Conservation (phyloP, 2,888 invertebrate genomes). For the Bedellia somnulentella region DNA sequence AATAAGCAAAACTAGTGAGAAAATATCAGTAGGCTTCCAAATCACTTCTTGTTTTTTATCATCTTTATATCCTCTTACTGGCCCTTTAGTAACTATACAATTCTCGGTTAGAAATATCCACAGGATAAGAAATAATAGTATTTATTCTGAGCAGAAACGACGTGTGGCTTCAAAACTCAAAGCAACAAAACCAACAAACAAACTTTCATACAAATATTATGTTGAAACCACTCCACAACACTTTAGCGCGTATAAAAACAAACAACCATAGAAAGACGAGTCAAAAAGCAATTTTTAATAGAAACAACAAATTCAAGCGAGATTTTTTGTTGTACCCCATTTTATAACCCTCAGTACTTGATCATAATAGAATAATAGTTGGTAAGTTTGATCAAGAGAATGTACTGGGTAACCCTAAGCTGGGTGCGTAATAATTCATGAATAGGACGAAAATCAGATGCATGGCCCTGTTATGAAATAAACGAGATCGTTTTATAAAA, state of each 20-base stretch:
- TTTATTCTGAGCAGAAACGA: too few relatives aligned
- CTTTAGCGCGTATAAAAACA: slow-evolving; percentile 47
- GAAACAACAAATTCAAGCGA: slow-evolving; percentile 14
- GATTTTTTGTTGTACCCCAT: slow-evolving; percentile 12
- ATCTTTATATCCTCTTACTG: too few relatives aligned
- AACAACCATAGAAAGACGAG: slow-evolving; percentile 22
- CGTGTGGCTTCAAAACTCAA: too few relatives aligned
- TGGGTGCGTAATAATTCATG: background rate
- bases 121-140: slow-evolving; percentile 11
- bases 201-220: too few relatives aligned
- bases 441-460: slow-evolving; percentile 11
- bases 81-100: too few relatives aligned
- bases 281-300: slow-evolving; percentile 32
- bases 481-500: slow-evolving; percentile 20
- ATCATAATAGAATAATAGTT: slow-evolving; percentile 19
- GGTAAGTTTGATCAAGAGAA: slow-evolving; percentile 5
- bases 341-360: slow-evolving; percentile 9
- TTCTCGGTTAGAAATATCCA: too few relatives aligned
- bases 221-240: slow-evolving; percentile 23
- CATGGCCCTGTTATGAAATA: slow-evolving; percentile 31
- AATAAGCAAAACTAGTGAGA: too few relatives aligned
- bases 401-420: slow-evolving; percentile 4
- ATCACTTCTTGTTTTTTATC: too few relatives aligned
- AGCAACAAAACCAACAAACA: slow-evolving; percentile 26
- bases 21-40: too few relatives aligned